Evolutionary conservation across 1,140 invertebrate species (phyloP).

Genomic region (Drosophila takahashii): DNA sequence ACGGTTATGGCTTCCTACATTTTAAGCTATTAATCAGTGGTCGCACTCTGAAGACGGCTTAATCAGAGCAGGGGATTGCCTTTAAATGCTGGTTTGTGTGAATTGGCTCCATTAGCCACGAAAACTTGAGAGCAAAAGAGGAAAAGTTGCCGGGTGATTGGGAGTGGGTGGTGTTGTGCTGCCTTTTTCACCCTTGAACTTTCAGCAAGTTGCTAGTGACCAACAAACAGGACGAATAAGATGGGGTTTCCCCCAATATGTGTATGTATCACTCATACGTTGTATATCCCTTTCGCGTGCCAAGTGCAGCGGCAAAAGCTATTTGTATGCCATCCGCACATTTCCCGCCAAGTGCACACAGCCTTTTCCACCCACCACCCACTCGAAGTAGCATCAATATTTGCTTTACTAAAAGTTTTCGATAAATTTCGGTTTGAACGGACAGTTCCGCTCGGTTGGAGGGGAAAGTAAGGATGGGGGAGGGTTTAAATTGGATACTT

Average conservation of each 20-base stretch:
- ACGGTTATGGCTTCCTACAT: conserved; percentile 25
- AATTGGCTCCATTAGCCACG: conserved; percentile 17
- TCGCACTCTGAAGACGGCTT: background rate
- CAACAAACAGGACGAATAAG: conserved; percentile 1
- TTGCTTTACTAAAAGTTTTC: conserved; percentile 36
- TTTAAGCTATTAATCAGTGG: conserved; percentile 38
- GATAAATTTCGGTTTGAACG: conserved; percentile 21
- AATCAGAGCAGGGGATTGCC: background rate
- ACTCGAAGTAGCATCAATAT: conserved; percentile 15
- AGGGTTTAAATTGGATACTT: background rate
- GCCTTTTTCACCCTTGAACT: conserved; percentile 3
- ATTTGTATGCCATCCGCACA: conserved; percentile 20
- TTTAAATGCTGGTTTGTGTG: background rate
- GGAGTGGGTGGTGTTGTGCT: conserved; percentile 1
- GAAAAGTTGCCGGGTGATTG: background rate
- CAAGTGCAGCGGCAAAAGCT: conserved; percentile 4
- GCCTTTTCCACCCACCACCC: conserved; percentile 2
- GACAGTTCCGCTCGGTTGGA: background rate
- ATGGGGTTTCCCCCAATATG: background rate
- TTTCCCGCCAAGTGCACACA: conserved; percentile 14
- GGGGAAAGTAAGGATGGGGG: too few relatives aligned
- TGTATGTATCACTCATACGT: background rate
- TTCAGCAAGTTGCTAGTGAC: conserved; percentile 10
- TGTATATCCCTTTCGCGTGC: background rate
- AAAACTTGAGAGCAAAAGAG: conserved; percentile 7